Evolutionary conservation across 2,797 vertebrate genomes (phyloP).

Genomic region (Scolopax bukidnonensis): DNA sequence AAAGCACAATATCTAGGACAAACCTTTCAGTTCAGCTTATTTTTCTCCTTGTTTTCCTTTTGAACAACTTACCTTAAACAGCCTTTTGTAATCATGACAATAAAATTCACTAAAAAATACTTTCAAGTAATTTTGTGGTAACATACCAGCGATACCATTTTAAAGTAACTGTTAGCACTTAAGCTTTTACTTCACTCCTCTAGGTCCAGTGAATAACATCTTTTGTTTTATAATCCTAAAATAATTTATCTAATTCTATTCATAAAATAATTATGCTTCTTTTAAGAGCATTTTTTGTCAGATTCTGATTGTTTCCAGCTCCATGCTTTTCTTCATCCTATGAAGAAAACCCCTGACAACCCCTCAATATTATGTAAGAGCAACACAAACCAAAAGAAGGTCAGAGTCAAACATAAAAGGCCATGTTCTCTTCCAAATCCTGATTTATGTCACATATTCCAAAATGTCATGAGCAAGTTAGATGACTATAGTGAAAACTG

Average conservation of each 20-base stretch:
- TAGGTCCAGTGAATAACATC: background rate
- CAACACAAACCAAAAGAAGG: background rate
- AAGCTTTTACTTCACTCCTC: background rate
- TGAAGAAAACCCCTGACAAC: background rate
- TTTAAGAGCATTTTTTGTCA: conserved; percentile 35
- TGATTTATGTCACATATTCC: background rate
- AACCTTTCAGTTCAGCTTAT: background rate
- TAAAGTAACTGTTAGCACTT: background rate
- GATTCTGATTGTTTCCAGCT: background rate
- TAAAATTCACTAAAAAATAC: background rate
- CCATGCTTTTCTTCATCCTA: background rate
- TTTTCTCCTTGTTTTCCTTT: background rate
- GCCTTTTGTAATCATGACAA: background rate
- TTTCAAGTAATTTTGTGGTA: background rate
- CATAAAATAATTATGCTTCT: conserved; percentile 26
- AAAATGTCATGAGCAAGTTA: background rate
- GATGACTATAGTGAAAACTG: background rate
- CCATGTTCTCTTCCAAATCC: background rate
- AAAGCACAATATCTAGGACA: background rate
- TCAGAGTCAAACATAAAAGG: background rate
- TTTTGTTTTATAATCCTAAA: conserved; percentile 30
- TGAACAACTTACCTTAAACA: background rate
- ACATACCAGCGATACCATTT: background rate
- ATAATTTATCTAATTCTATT: conserved; percentile 6
- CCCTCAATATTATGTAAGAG: background rate